These are phyloP conservation scores for Pseudobourletiella spinata DNA, from an alignment of 1,140 invertebrate species.

Conservation along the genomic window DNA sequence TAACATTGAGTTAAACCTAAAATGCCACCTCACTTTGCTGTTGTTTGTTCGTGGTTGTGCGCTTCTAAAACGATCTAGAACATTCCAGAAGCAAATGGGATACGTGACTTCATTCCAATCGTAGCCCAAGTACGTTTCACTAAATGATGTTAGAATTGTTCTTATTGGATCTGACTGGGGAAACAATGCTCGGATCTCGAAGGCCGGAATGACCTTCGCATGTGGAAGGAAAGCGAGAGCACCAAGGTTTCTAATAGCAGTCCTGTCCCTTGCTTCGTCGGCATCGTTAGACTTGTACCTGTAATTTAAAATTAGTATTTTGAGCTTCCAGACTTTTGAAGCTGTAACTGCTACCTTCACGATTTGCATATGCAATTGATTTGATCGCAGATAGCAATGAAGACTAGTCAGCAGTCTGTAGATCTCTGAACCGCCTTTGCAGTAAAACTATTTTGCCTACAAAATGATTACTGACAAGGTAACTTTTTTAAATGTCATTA, in stretches of 20 bases:
- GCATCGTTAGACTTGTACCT: too few species aligned
- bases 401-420: too few species aligned
- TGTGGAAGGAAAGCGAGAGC: neutral
- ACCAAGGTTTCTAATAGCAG: neutral
- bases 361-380: too few species aligned
- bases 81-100: neutral
- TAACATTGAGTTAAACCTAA: neutral
- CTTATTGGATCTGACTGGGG: neutral
- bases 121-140: neutral
- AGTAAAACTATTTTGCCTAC: too few species aligned
- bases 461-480: too few species aligned
- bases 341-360: too few species aligned
- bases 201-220: neutral
- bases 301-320: too few species aligned
- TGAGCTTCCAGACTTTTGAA: too few species aligned
- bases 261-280: neutral
- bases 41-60: neutral
- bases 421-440: too few species aligned
- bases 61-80: neutral
- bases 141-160: neutral
- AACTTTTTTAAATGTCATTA: too few species aligned
- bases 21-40: neutral
- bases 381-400: too few species aligned
- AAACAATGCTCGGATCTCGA: neutral
- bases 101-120: neutral